Conservation (phyloP, 2,113 vertebrate genomes). For the Anarhynchus alexandrinus region DNA sequence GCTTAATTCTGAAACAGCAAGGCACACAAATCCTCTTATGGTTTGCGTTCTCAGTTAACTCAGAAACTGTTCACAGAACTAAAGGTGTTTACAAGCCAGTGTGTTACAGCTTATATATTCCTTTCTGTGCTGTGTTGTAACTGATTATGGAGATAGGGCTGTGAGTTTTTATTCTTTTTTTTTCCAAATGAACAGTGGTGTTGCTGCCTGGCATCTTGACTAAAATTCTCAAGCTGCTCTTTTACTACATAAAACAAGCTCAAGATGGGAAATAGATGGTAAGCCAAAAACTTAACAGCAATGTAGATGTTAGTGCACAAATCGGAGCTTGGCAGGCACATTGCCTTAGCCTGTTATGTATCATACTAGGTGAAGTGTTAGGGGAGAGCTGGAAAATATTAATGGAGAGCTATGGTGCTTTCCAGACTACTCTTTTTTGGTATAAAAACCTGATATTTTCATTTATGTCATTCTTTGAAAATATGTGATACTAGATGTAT, state of each 20-base stretch:
- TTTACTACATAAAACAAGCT: too few species aligned
- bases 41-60: not conserved
- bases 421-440: too few species aligned
- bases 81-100: not conserved
- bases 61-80: not conserved
- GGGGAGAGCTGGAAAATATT: not conserved
- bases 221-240: not conserved
- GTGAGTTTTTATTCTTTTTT: rapidly evolving
- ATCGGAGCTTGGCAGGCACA: rapidly evolving
- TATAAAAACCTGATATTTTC: not conserved
- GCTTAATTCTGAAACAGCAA: not conserved
- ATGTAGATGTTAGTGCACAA: not conserved
- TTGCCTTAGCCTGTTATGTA: rapidly evolving
- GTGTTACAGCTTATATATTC: not conserved
- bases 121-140: too few species aligned
- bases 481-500: rapidly evolving
- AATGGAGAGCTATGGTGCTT: too few species aligned
- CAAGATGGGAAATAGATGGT: not conserved
- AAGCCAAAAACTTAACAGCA: not conserved
- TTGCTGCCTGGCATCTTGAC: not conserved
- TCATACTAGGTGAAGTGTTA: not conserved
- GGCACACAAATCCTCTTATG: not conserved
- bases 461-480: too few species aligned
- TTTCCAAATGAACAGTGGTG: rapidly evolving
- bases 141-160: too few species aligned